phyloP scores from a whole-genome alignment of 2,888 invertebrate genomes.

The Griposia aprilina region DNA sequence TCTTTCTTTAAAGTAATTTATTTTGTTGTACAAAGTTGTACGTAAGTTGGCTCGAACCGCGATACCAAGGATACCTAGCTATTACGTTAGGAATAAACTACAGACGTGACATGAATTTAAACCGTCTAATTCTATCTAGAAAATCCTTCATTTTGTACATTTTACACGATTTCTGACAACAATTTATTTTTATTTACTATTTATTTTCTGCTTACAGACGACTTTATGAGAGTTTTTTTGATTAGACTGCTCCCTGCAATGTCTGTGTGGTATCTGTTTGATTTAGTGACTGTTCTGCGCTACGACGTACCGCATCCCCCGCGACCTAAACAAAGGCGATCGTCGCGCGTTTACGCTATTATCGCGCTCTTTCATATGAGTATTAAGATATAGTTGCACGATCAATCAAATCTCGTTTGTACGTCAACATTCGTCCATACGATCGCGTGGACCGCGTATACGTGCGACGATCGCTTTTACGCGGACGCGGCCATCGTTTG shows the following conservation, averaged over 20 bases:
- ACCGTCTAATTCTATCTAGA: conserved; percentile 46
- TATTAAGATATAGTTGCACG: too few relatives aligned
- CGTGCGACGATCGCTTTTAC: background rate
- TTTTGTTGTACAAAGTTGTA: conserved; percentile 46
- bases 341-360: background rate
- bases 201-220: conserved; percentile 50
- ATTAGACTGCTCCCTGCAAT: conserved; percentile 12
- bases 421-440: too few relatives aligned
- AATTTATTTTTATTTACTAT: conserved; percentile 50
- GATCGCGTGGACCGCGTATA: too few relatives aligned
- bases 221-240: conserved; percentile 36
- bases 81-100: conserved; percentile 61
- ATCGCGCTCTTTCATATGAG: too few relatives aligned
- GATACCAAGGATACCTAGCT: conserved; percentile 50
- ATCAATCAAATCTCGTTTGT: too few relatives aligned
- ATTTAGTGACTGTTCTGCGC: background rate
- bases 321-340: background rate
- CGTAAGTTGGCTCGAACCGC: conserved; percentile 39
- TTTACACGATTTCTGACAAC: conserved; percentile 47
- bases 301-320: background rate
- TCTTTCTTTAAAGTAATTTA: conserved; percentile 44
- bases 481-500: background rate
- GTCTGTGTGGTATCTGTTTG: background rate
- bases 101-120: conserved; percentile 61
- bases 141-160: conserved; percentile 59